Conservation (phyloP, 2,888 invertebrate species). For the Archips crataeganus region DNA sequence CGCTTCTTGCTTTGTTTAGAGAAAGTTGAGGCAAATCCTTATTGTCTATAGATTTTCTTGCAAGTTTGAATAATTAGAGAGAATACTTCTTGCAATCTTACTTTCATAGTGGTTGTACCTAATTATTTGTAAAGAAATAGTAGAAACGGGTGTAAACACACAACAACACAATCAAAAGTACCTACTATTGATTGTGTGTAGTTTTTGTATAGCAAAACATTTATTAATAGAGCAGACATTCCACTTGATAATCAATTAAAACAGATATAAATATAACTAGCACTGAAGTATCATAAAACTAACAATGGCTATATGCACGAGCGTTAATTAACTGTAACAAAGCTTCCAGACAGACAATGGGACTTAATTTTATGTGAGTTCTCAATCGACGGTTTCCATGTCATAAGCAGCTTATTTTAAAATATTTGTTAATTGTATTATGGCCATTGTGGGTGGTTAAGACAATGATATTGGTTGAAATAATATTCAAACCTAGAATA, state of each 20-base stretch:
- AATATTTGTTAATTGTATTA: constrained; percentile 47
- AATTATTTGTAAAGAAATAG: neutral
- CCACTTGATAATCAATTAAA: neutral
- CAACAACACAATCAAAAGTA: too few relatives aligned
- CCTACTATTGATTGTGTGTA: too few relatives aligned
- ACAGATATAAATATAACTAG: neutral
- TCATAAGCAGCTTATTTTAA: constrained; percentile 24
- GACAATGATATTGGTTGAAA: constrained; percentile 63
- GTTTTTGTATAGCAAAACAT: neutral
- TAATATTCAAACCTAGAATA: constrained; percentile 44
- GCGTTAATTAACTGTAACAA: constrained; percentile 27
- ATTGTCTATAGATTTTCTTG: constrained; percentile 36
- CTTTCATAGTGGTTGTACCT: neutral
- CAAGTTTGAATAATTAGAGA: constrained; percentile 25
- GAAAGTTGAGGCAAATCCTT: constrained; percentile 39
- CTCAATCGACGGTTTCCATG: constrained; percentile 29
- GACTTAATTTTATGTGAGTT: constrained; percentile 25
- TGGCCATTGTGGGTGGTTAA: constrained; percentile 69
- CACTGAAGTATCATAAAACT: neutral
- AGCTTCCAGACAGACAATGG: constrained; percentile 18
- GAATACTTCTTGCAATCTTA: constrained; percentile 7
- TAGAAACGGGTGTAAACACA: neutral
- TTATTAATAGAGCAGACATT: neutral
- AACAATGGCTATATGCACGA: constrained; percentile 21
- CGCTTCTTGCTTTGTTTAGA: constrained; percentile 39